A percentile compares a stretch with the other conserved stretches of the same genome.
Conservation (phyloP, 2,113 vertebrate genomes). For the Tyto alba region DNA sequence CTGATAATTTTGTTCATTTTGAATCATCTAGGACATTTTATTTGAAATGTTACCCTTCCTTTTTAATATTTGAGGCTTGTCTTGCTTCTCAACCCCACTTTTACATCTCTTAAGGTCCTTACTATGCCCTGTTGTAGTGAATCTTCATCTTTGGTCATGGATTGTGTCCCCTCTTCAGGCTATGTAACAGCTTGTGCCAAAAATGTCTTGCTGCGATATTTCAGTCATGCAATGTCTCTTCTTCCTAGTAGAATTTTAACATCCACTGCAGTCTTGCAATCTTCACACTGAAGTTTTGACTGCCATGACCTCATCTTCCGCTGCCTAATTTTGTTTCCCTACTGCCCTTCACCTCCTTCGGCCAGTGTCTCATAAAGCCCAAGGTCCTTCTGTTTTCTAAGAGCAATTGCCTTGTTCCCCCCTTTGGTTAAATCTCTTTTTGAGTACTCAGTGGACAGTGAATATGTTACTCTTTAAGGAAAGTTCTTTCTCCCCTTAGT, state of each 20-base stretch:
- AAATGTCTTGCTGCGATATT: background rate
- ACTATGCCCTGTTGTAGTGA: background rate
- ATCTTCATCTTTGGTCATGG: background rate
- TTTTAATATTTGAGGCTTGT: background rate
- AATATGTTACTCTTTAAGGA: background rate
- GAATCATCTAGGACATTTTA: background rate
- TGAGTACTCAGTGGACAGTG: background rate
- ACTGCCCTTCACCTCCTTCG: background rate
- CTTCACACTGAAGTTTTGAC: background rate
- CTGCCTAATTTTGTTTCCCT: background rate
- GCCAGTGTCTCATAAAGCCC: background rate
- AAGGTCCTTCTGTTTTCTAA: background rate
- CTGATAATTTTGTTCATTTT: background rate
- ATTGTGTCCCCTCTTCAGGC: background rate
- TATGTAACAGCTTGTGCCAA: no score
- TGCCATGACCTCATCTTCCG: background rate
- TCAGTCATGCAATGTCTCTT: background rate
- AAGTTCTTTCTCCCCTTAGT: background rate
- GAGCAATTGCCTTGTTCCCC: background rate
- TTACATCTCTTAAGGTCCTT: background rate
- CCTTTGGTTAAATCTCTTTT: background rate
- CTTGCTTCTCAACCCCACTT: background rate
- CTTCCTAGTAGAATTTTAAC: background rate
- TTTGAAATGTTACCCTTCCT: background rate
- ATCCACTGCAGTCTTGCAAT: rapidly evolving